A percentile compares a stretch with the other conserved stretches of the same genome.
phyloP scores from a whole-genome alignment of 2,888 invertebrate species.

The Xanthorhoe designata region DNA sequence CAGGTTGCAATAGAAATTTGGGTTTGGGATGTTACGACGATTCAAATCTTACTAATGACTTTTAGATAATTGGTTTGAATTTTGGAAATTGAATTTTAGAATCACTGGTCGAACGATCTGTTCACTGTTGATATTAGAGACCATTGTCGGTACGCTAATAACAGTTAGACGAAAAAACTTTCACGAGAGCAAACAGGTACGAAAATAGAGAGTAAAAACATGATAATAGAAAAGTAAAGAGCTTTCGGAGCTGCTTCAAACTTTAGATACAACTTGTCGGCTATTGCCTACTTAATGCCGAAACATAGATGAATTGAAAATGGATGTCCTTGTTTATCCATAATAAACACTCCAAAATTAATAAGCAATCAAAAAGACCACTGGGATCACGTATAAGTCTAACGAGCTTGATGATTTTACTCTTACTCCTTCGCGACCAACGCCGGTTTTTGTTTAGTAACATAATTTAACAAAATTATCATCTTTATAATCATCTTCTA shows the following conservation, averaged over 20 bases:
- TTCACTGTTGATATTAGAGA: too few relatives aligned
- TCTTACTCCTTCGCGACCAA: too few relatives aligned
- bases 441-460: too few relatives aligned
- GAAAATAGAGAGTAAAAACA: slow-evolving; percentile 18
- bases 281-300: slow-evolving; percentile 29
- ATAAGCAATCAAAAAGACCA: not conserved
- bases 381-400: too few relatives aligned
- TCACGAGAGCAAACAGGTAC: slow-evolving; percentile 8
- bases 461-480: too few relatives aligned
- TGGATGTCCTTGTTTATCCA: slow-evolving; percentile 14
- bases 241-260: slow-evolving; percentile 29
- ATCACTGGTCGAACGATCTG: too few relatives aligned
- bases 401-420: too few relatives aligned
- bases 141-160: too few relatives aligned
- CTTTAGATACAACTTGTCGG: slow-evolving; percentile 39
- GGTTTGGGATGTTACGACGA: not conserved
- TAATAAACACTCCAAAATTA: not conserved
- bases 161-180: too few relatives aligned
- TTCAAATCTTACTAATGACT: not conserved
- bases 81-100: too few relatives aligned
- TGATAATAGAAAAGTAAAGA: slow-evolving; percentile 15
- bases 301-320: slow-evolving; percentile 26
- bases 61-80: not conserved
- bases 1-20: not conserved
- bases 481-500: too few relatives aligned